Base-by-base conservation (phyloP, 2,113 vertebrate species). In the Bolborhynchus lineola region DNA sequence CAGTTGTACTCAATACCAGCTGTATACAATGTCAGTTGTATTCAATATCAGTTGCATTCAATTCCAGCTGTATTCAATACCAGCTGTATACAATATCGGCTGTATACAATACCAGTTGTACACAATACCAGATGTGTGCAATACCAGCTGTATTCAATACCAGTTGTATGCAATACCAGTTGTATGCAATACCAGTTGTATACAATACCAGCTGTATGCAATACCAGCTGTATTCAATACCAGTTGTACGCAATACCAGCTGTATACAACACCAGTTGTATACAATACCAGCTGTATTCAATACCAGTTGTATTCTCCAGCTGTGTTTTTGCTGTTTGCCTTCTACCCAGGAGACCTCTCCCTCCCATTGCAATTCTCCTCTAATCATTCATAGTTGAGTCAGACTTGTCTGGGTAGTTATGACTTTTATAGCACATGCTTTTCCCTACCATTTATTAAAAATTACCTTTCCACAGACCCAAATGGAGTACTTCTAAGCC, bases 381-480 rank as follows among this genome's bases (percentile, higher is more conserved):
- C 25, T 33, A 13, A 33, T 70, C 13, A 31, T 37, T 31, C 46
- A 12, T 11, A 53, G 35, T 9, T 67, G 42, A 46, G 62, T 65
- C 52, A 68, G 18, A 16, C 28, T 41, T 42, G 6, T 35, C 46
- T 13, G 49, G 63, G 13, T 14, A 59, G 8, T 47, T 53, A 29
- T 0, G 7, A 50, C 12, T 41, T 63, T 57, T 79, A 70, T 53
- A 81, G 21, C 11, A 16, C 0, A 0, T 59, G 17, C 12, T 84
- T 83, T 75, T 76, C 28, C 18, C 35, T 79, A 3, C 8, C 20
- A 29, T 57, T 35, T 52, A 13, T 55, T 62, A 52, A 89, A 87
- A 59, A n/a, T 59, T 59, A 23, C 25, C 14, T 86, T 50, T 50
- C 14, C 9, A 6, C 35, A 89, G 19, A 33, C 14, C 17, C 67